phyloP scores from a whole-genome alignment of 2,113 vertebrate genomes.

The Dipodomys merriami region DNA sequence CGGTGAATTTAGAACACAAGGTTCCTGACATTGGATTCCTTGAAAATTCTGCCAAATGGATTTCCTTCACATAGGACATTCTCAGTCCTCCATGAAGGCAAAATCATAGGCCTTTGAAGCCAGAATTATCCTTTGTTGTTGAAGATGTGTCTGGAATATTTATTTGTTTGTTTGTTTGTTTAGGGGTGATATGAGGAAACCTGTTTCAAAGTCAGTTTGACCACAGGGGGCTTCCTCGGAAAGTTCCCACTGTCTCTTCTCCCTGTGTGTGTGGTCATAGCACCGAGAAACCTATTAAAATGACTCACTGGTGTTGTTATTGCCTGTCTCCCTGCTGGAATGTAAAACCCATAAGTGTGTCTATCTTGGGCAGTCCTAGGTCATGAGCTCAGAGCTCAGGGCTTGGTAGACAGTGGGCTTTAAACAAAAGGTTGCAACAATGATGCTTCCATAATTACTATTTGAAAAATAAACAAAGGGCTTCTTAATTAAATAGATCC shows the following conservation, averaged over 20 bases:
- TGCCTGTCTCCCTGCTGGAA: background rate
- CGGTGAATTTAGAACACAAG: background rate
- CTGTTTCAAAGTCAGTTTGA: background rate
- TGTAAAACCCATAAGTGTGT: background rate
- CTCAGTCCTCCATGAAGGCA: background rate
- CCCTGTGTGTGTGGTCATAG: background rate
- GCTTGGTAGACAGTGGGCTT: background rate
- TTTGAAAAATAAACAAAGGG: background rate
- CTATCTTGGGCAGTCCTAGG: background rate
- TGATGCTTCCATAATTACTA: background rate
- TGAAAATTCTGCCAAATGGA: background rate
- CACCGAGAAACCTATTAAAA: background rate
- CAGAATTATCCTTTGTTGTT: background rate
- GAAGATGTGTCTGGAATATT: background rate
- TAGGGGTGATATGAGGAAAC: background rate
- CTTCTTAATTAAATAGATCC: background rate
- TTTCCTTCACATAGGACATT: background rate
- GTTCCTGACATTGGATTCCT: background rate
- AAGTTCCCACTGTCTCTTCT: background rate
- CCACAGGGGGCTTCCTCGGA: background rate
- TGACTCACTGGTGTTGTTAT: background rate
- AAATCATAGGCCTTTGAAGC: background rate
- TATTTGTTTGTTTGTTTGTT: background rate
- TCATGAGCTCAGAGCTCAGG: background rate
- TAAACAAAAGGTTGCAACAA: background rate